Base-by-base conservation (phyloP, 2,888 invertebrate genomes). In the Melitaea athalia region DNA sequence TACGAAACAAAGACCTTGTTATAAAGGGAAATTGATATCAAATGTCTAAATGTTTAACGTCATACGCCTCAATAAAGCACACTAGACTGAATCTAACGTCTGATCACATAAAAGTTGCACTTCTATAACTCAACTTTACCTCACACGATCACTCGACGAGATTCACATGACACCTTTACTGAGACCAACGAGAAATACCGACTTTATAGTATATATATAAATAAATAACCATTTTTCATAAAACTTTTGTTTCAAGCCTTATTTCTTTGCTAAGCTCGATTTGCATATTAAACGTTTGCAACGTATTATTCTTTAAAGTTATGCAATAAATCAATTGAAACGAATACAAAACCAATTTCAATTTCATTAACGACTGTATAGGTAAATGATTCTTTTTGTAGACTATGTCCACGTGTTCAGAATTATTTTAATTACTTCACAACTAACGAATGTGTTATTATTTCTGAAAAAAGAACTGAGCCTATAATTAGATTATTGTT, bases 231-330 rank as follows among this genome's bases (percentile, higher is more conserved):
- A 63, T 47, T 59, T 63, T 60, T 64, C 55, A 43, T 55, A 49
- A 17, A 17, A 14, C 42, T 55, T 60, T 64, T 49, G 53, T 68
- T 64, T 49, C 63, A 60, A 64, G 47, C 33, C 42, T 24, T 6
- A 12, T 12, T 53, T 12, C 38, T 24, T 15, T 24, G 43, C 43
- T 24, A 64, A 62, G 31, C 47, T 60, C 53, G 59, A 67, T 67
- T 64, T 70, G 47, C 64, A 67, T 67, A 52, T 70, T 64, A 31
- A 67, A 43, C 24, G 43, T 14, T 63, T 66, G 24, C 45, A 67
- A 67, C 61, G 67, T 8, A 45, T 61, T 67, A 53, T 49, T 45
- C 52, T 61, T 52, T 52, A 14, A 50, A 33, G 38, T 64, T 24
- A 57, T 31, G 31, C 52, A 60, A 67, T 61, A 63, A 63, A 70